A percentile compares a stretch with the other conserved stretches of the same genome.
Conservation (phyloP, 2,797 vertebrate genomes). For the Vipera ursinii region DNA sequence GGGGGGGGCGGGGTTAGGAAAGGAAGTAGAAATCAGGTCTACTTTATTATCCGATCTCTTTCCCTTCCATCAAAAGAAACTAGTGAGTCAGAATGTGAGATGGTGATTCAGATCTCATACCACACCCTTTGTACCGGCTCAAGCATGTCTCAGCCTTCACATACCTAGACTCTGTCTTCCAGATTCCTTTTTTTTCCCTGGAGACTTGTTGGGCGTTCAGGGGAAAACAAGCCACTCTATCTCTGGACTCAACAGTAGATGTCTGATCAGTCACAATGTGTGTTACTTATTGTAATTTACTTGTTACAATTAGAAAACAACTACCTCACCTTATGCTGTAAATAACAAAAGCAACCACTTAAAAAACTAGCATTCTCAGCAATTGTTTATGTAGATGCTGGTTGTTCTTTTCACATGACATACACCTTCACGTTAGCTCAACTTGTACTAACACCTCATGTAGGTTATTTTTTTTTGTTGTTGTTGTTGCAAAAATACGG, state of each 20-base stretch:
- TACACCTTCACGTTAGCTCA: neutral
- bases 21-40: neutral
- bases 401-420: neutral
- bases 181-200: neutral
- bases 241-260: neutral
- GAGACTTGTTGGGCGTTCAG: neutral
- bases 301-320: neutral
- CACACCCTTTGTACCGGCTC: neutral
- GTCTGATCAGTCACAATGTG: neutral
- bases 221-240: neutral
- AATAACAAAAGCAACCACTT: neutral
- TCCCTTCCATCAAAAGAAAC: slow-evolving; percentile 7
- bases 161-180: neutral
- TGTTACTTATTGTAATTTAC: neutral
- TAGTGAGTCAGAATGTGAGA: neutral
- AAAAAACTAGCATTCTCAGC: neutral
- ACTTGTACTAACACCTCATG: neutral
- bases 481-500: neutral
- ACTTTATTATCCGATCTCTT: neutral
- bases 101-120: neutral
- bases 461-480: neutral
- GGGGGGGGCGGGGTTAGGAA: no score
- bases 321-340: neutral
- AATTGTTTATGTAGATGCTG: neutral
- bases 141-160: slow-evolving; percentile 1